phyloP scores from a whole-genome alignment of 2,797 vertebrate genomes.

The Micrastur ruficollis region DNA sequence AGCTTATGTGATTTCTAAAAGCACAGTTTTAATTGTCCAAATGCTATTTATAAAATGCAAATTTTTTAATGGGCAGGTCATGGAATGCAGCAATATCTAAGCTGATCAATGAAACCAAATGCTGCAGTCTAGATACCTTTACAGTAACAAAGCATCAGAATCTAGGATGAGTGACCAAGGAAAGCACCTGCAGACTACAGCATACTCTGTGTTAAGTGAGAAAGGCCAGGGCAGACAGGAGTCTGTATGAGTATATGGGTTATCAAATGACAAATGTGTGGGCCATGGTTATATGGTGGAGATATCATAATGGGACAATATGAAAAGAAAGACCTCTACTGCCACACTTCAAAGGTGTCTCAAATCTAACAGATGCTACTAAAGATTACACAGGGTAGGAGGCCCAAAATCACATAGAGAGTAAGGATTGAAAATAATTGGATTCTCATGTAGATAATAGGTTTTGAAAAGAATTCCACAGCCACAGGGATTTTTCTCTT shows the following conservation, averaged over 20 bases:
- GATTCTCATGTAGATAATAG: background rate
- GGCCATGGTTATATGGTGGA: background rate
- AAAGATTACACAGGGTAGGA: background rate
- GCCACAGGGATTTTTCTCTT: background rate
- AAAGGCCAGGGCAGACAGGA: background rate
- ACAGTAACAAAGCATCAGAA: background rate
- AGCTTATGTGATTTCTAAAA: background rate
- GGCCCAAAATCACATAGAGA: background rate
- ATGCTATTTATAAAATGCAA: background rate
- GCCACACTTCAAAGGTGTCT: background rate
- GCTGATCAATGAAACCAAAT: background rate
- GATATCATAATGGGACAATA: background rate
- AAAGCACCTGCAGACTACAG: background rate
- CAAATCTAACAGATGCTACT: background rate
- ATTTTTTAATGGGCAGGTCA: background rate
- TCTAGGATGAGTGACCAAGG: background rate
- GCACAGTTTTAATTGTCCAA: background rate
- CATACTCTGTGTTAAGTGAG: background rate
- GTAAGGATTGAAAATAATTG: background rate
- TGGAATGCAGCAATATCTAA: background rate
- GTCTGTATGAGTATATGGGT: background rate
- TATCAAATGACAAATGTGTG: background rate
- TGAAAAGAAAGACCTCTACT: background rate
- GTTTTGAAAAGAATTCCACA: background rate
- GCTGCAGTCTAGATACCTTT: background rate